Percentiles rank a stretch among this genome's conserved stretches.
Conservation (phyloP, 2,797 vertebrate species). For the Paedocypris micromegethes region DNA sequence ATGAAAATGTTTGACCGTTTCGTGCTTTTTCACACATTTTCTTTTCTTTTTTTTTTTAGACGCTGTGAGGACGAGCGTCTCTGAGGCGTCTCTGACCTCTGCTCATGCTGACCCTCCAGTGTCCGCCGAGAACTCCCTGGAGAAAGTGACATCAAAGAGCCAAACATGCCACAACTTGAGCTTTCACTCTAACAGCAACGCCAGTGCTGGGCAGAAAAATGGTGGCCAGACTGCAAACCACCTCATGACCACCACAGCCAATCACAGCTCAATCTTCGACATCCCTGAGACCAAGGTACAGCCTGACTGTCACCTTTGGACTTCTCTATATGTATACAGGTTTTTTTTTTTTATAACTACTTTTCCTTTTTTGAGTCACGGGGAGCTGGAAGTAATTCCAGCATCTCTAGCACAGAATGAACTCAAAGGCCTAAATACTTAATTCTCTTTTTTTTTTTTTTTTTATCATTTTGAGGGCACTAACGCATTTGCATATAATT, state of each 20-base stretch:
- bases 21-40: too few species aligned
- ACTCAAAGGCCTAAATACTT: too few species aligned
- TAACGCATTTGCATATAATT: neutral
- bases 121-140: slow-evolving; percentile 46
- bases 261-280: slow-evolving; percentile 48
- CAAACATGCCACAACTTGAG: slow-evolving; percentile 74
- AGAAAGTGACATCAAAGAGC: slow-evolving; percentile 72
- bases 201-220: slow-evolving; percentile 32
- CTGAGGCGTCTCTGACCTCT: slow-evolving; percentile 70
- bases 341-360: too few species aligned
- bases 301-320: too few species aligned
- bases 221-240: slow-evolving; percentile 43
- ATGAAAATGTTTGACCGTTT: too few species aligned
- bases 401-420: too few species aligned
- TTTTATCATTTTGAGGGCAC: too few species aligned
- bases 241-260: slow-evolving; percentile 5
- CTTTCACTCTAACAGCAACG: slow-evolving; percentile 42
- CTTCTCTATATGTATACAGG: neutral
- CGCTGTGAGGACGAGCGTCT: slow-evolving; percentile 76
- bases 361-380: too few species aligned
- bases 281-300: slow-evolving; percentile 57
- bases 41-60: slow-evolving; percentile 55
- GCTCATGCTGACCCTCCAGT: slow-evolving; percentile 61
- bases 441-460: too few species aligned
- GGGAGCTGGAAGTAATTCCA: too few species aligned